These are phyloP conservation scores for Chymomyza costata DNA, from an alignment of 1,140 invertebrate genomes.

Conservation along the genomic window DNA sequence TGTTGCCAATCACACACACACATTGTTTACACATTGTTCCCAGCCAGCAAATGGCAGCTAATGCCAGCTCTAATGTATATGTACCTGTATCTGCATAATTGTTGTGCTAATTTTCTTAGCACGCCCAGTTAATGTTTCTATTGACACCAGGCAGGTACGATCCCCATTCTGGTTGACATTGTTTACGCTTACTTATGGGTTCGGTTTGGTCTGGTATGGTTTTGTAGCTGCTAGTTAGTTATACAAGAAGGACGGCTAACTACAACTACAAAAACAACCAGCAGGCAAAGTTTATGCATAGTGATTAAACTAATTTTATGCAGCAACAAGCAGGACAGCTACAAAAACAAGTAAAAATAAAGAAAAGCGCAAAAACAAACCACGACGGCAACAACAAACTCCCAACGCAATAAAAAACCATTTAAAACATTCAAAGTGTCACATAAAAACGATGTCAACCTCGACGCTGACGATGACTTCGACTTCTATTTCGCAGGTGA, in stretches of 20 bases:
- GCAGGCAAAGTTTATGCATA: too few species aligned
- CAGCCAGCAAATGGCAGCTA: slow-evolving; percentile 38
- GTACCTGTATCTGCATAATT: slow-evolving; percentile 66
- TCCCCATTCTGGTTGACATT: slow-evolving; percentile 42
- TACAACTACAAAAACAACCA: slow-evolving; percentile 10
- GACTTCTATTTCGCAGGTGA: slow-evolving; percentile 7
- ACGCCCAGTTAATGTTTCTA: slow-evolving; percentile 70
- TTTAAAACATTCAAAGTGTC: slow-evolving; percentile 73
- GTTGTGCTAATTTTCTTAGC: slow-evolving; percentile 66
- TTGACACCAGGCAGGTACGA: slow-evolving; percentile 43
- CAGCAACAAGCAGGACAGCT: slow-evolving; percentile 26
- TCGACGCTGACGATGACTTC: slow-evolving; percentile 1
- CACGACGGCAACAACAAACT: slow-evolving; percentile 25
- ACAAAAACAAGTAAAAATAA: too few species aligned
- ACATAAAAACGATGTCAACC: slow-evolving; percentile 48
- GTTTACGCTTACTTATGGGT: slow-evolving; percentile 69
- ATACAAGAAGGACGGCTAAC: slow-evolving; percentile 8
- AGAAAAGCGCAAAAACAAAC: too few species aligned
- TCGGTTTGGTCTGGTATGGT: slow-evolving; percentile 28
- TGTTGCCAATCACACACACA: neutral
- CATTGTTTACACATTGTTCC: slow-evolving; percentile 19
- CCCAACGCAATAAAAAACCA: slow-evolving; percentile 55
- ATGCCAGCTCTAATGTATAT: too few species aligned
- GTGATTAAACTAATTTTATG: slow-evolving; percentile 74
- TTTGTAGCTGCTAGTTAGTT: neutral